Conservation (phyloP, 2,797 vertebrate genomes). For the Pipistrellus pipistrellus region DNA sequence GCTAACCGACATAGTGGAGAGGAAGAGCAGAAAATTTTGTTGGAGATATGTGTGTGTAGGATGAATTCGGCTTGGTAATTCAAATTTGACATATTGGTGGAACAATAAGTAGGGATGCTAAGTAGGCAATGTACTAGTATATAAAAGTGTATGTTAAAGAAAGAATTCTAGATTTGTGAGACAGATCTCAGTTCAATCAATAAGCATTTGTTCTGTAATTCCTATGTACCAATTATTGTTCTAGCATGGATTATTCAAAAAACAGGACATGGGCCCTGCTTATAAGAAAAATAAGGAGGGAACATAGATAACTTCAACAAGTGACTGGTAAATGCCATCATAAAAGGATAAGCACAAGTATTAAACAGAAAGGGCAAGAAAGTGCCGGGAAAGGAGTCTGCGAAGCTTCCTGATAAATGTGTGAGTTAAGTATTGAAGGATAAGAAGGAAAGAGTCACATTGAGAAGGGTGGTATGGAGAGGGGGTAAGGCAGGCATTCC, state of each 20-base stretch:
- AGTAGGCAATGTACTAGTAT: background rate
- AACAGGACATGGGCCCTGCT: background rate
- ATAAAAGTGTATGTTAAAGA: background rate
- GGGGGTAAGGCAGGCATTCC: background rate
- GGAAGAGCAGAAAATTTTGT: background rate
- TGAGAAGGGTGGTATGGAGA: background rate
- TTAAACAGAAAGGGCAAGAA: background rate
- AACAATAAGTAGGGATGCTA: background rate
- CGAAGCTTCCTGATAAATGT: background rate
- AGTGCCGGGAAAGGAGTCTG: background rate
- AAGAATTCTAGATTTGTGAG: background rate
- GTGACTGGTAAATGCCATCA: constrained; percentile 31
- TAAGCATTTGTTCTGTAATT: background rate
- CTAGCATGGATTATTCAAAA: constrained; percentile 17
- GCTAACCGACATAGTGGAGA: background rate
- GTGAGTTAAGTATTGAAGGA: background rate
- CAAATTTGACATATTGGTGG: background rate
- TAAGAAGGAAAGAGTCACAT: background rate
- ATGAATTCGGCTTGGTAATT: background rate
- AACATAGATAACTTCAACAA: background rate
- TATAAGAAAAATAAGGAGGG: background rate
- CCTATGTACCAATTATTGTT: background rate
- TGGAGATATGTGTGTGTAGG: background rate
- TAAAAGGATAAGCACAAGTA: constrained; percentile 9
- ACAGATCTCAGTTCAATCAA: constrained; percentile 13